Base-by-base conservation (phyloP, 1,140 invertebrate genomes). In the Drosophila sturtevanti region DNA sequence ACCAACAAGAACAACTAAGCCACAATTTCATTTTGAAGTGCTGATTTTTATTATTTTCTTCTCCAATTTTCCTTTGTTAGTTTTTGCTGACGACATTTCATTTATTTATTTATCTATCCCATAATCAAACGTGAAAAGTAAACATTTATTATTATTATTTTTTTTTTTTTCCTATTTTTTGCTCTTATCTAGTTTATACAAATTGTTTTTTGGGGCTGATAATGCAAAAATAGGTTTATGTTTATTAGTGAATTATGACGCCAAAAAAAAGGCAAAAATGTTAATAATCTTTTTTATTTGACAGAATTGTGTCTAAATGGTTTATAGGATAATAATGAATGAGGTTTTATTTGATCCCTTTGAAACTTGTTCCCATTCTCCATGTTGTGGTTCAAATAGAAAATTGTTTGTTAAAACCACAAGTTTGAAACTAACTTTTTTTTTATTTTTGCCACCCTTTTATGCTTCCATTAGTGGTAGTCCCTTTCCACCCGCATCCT, bases 201-300 rank as follows among this genome's bases (percentile, higher is more conserved):
- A 27, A 22, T 16, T 75, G 56, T 68, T 58, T 61, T 18, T 18
- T n/a, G n/a, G n/a, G 9, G 63, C 72, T 75, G 71, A 75, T 75
- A 74, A 35, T 34, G 63, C 72, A 62, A 52, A 27, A 48, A 16
- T 44, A 38, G 68, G 52, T 62, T 68, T 51, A 58, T 51, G 14
- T 24, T 48, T 68, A 22, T 24, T 18, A 27, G n/a, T 35, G 22
- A 37, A 60, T 54, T 27, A 38, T 68, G 71, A 74, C 71, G 72
- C 48, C n/a, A n/a, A n/a, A n/a, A n/a, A n/a, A n/a, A n/a, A n/a
- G n/a, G n/a, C n/a, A n/a, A 66, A 58, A 35, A 18, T 31, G 60
- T 58, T 37, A 18, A 12, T 12, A 64, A 48, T 72, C 24, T 31
- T 54, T 27, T 35, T 21, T 31, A 31, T 31, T 31, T 31, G 27